Conservation (phyloP, 2,888 invertebrate species). For the Tinea pellionella region DNA sequence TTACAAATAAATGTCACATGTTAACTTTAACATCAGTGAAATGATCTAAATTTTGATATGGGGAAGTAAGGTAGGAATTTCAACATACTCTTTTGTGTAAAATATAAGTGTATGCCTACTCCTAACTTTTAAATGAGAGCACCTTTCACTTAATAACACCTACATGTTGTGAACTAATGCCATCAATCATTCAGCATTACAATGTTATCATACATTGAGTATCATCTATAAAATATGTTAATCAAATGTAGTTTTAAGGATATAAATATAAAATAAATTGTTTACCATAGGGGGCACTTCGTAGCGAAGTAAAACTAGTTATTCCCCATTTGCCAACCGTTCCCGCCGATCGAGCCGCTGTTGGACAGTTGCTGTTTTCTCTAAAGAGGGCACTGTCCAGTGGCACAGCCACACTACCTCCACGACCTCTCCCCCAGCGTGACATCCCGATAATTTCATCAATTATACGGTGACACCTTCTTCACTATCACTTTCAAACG, state of each 20-base stretch:
- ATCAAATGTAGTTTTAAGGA: too few species aligned
- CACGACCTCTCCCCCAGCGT: constrained; percentile 73
- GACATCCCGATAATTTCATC: constrained; percentile 71
- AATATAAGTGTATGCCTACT: not conserved
- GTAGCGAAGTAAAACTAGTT: constrained; percentile 91
- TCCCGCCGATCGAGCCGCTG: constrained; percentile 89
- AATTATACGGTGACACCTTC: constrained; percentile 38
- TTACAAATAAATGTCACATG: not conserved
- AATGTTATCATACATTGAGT: too few species aligned
- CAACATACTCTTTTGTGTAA: not conserved
- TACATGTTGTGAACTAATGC: not conserved
- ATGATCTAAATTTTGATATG: not conserved
- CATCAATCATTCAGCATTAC: too few species aligned
- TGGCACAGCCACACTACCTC: constrained; percentile 72
- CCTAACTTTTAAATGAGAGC: not conserved
- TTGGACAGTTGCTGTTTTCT: constrained; percentile 87
- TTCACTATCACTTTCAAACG: constrained; percentile 15
- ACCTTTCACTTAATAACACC: constrained; percentile 3
- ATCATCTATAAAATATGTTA: too few species aligned
- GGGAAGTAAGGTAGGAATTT: not conserved
- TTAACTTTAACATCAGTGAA: not conserved
- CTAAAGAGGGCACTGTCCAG: constrained; percentile 73
- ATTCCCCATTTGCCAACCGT: constrained; percentile 95
- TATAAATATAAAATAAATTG: not conserved
- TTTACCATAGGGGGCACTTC: constrained; percentile 81